Conservation (phyloP, 2,888 invertebrate species). For the Heteromurus nitidus region DNA sequence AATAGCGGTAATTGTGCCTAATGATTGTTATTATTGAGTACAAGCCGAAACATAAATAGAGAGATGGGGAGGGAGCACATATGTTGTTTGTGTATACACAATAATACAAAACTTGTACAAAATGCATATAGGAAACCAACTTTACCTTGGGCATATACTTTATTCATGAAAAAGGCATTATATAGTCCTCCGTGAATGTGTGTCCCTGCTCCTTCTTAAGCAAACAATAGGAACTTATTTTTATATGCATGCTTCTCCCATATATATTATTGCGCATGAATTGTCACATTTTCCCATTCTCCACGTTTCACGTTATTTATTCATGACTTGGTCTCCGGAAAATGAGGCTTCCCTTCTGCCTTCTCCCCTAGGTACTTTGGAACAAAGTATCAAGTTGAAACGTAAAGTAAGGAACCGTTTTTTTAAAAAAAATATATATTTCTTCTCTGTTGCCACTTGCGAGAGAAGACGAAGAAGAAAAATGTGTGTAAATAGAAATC, state of each 20-base stretch:
- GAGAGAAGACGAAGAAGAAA: too few relatives aligned
- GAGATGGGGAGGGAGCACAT: conserved; percentile 15
- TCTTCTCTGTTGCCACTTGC: not conserved
- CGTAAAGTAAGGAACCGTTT: not conserved
- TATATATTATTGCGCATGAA: conserved; percentile 26
- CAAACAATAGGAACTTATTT: not conserved
- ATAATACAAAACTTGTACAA: not conserved
- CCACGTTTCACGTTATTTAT: conserved; percentile 27
- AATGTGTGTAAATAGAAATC: conserved; percentile 22
- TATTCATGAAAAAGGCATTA: not conserved
- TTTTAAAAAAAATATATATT: not conserved
- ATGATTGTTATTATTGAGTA: conserved; percentile 57
- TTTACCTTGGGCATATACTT: not conserved
- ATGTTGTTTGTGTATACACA: conserved; percentile 2
- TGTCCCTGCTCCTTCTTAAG: not conserved
- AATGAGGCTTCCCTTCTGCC: not conserved
- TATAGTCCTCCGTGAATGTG: too few relatives aligned
- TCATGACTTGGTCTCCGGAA: conserved; percentile 47
- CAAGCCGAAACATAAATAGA: conserved; percentile 1
- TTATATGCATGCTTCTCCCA: conserved; percentile 47
- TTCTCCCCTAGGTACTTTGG: not conserved
- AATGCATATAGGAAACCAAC: not conserved
- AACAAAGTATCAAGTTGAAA: not conserved
- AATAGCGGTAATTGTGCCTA: conserved; percentile 59
- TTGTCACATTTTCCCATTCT: conserved; percentile 55